Evolutionary conservation across 2,797 vertebrate species (phyloP).

Genomic region (Phrynocephalus guinanensis): DNA sequence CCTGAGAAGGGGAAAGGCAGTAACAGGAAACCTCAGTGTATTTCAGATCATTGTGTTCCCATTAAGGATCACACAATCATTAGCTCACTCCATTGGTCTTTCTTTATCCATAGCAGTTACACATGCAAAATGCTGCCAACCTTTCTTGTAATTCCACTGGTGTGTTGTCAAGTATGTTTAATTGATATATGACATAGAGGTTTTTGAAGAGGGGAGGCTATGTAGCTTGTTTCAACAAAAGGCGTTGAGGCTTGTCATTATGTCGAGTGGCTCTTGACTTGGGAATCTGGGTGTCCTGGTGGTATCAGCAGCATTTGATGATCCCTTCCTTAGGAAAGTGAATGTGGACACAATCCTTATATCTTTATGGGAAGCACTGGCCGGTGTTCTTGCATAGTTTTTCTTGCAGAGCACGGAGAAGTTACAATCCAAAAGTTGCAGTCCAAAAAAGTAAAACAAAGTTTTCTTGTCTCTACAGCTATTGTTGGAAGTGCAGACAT

Average conservation of each 20-base stretch:
- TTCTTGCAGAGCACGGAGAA: too few relatives aligned
- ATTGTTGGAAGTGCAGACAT: not conserved
- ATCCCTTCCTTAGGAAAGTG: not conserved
- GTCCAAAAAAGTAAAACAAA: too few relatives aligned
- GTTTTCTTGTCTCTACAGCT: not conserved
- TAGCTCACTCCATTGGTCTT: not conserved
- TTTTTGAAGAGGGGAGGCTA: not conserved
- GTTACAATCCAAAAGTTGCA: too few relatives aligned
- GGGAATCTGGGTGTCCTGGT: not conserved
- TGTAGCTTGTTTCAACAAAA: not conserved
- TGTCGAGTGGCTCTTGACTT: not conserved
- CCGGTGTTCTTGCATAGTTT: not conserved
- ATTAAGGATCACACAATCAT: not conserved
- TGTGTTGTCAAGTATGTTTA: not conserved
- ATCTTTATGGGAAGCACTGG: not conserved
- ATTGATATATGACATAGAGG: not conserved
- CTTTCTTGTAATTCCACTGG: not conserved
- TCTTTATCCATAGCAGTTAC: not conserved
- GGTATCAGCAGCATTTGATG: not conserved
- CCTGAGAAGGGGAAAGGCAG: too few relatives aligned
- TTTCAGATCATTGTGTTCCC: too few relatives aligned
- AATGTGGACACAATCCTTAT: not conserved
- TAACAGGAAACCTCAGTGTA: too few relatives aligned
- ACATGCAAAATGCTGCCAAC: not conserved
- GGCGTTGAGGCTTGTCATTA: not conserved